Evolutionary conservation across 92 coral and sea anemone genomes (phyloP), one percentile per base, ranked within the genome.

Genomic region (Montipora capitata): DNA sequence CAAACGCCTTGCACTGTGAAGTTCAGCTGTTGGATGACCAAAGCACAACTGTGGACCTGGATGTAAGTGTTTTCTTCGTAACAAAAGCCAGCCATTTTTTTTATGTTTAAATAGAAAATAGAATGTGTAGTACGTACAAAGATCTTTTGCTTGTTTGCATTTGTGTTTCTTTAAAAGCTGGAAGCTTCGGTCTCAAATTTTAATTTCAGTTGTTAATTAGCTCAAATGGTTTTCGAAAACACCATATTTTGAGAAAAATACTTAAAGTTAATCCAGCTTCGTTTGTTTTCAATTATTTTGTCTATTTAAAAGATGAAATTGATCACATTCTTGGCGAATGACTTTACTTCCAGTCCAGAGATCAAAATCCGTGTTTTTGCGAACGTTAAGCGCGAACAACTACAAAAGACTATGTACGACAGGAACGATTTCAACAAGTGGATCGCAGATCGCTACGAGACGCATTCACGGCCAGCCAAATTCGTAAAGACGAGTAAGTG

Each of bases 11-110:
- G 66, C 74, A 39, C 7, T 75, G 82, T 40, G 82, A 75, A 64
- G 89, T 85, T 74, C 89, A 85, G 35, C 64, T 85, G 83, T 68
- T 85, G 48, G 89, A 85, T 85, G 89, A 85, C 41, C 79, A 83
- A 44, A 58, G 80, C 43, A 58, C 72, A 41, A 57, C 76, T 72
- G 9, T 71, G 61, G 87, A 72, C 42, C 79, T 83, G 14, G 87
- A 83, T 18, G 87, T 83, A 57, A 83, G 87, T 16, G 1, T 56
- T 70, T 81, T 39, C 51, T 68, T 13, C 35, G 17, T 40, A 35
- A 1, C 10, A 10, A 18, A 18, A 48, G 41, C 74, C 48, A 65
- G 5, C 14, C 40, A 20, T 20, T 20, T 20, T 20, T 20, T 20
- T 20, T 0, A 20, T 20, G 27, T 20, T 20, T 20, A 20, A 20